A percentile compares a stretch with the other conserved stretches of the same genome.
Conservation (phyloP, 1,140 invertebrate genomes). For the Pachypeltis micranthus region DNA sequence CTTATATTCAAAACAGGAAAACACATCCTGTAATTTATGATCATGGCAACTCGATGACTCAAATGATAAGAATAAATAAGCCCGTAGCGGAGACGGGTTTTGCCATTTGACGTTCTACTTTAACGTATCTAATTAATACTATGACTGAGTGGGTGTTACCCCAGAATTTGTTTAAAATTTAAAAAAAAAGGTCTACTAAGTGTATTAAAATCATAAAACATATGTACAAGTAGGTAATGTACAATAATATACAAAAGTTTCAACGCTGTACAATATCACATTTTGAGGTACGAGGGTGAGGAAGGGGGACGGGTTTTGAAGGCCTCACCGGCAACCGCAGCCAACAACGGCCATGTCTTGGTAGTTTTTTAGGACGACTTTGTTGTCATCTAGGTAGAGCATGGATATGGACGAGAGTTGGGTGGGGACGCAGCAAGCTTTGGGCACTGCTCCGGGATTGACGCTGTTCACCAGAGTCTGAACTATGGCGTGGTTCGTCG, state of each 20-base stretch:
- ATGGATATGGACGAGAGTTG: constrained; percentile 81
- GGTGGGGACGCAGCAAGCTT: constrained; percentile 87
- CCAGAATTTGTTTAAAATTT: neutral
- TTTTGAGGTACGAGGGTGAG: constrained; percentile 9
- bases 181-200: neutral
- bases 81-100: neutral
- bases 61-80: constrained; percentile 5
- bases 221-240: constrained; percentile 4
- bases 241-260: constrained; percentile 13
- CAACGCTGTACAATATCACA: constrained; percentile 15
- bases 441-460: constrained; percentile 74
- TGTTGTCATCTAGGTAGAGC: constrained; percentile 86
- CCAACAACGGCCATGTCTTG: constrained; percentile 90
- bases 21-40: constrained; percentile 3
- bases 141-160: constrained; percentile 11
- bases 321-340: constrained; percentile 60
- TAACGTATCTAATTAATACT: constrained; percentile 14
- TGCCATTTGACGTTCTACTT: neutral
- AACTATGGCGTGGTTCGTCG: constrained; percentile 96
- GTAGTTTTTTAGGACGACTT: constrained; percentile 92
- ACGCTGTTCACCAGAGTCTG: constrained; percentile 91
- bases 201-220: too few species aligned
- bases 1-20: neutral
- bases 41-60: constrained; percentile 9
- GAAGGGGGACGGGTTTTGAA: neutral